Evolutionary conservation across 2,797 vertebrate species (phyloP), one percentile per base, ranked within the genome.

Genomic region (Pitangus sulphuratus): DNA sequence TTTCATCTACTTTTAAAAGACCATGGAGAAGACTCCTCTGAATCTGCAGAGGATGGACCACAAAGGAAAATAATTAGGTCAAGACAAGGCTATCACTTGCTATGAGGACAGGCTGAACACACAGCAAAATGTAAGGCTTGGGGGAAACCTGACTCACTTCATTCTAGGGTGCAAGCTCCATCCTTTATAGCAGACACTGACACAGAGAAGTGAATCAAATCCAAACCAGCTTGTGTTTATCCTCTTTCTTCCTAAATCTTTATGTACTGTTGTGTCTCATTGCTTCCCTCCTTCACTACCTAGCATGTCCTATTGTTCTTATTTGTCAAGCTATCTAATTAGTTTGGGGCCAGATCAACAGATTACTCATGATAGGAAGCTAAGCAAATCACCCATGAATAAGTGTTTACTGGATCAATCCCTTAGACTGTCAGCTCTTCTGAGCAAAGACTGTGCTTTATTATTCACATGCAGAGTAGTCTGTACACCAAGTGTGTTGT

Each of bases 381-480:
- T 84, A 81, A 91, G 76, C 54, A 96, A 88, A 88, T 86, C 92
- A 90, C 54, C 31, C 65, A 91, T 77, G 76, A 92, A 83, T 93
- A 94, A 89, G 13, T n/a, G 84, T 78, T 96, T 96, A 64, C 79
- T 91, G 76, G 94, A 86, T 95, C 79, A 95, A 91, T 69, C 69
- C 83, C 79, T 94, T 90, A 86, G 85, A 92, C 80, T 88, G 85
- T 82, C 95, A 93, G 69, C 35, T 92, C 47, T 74, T 90, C 76
- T 76, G 51, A 93, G 60, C 54, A 91, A 85, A 91, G 70, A 16
- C 70, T n/a, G 50, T 79, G 30, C 62, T 93, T 92, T 93, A 91
- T 93, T 95, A 93, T 90, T 95, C 77, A 79, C 85, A 86, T 66
- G 85, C 58, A 91, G 74, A 94, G 77, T 53, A 91, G 62, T 90